phyloP scores from a whole-genome alignment of 2,113 vertebrate genomes.

The Myotis yumanensis region DNA sequence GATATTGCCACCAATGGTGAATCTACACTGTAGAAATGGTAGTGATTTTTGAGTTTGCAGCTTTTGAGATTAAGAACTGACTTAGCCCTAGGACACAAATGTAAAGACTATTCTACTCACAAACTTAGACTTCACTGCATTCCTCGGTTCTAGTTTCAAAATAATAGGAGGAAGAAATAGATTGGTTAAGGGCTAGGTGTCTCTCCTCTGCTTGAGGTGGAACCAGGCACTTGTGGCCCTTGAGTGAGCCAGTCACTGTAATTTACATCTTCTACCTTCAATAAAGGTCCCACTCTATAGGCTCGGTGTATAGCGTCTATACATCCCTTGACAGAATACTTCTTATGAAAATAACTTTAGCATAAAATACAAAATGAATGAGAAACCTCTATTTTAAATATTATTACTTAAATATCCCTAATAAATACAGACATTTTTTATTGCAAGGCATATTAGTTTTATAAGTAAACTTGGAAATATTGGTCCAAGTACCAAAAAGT shows the following conservation, averaged over 20 bases:
- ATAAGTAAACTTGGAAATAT: not conserved
- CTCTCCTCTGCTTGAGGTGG: not conserved
- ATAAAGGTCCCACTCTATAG: rapidly evolving
- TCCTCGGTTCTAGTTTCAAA: not conserved
- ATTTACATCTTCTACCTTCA: not conserved
- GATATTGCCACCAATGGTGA: not conserved
- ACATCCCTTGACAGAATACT: not conserved
- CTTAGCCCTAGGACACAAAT: not conserved
- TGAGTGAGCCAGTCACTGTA: not conserved
- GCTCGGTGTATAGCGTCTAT: not conserved
- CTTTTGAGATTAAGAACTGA: not conserved
- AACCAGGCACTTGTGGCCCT: not conserved
- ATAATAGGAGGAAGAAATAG: not conserved
- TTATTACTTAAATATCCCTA: not conserved
- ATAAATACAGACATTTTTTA: not conserved
- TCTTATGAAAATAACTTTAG: not conserved
- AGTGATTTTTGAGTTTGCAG: not conserved
- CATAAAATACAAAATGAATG: not conserved
- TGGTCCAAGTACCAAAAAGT: not conserved
- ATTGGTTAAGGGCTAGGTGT: not conserved
- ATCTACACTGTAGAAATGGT: not conserved
- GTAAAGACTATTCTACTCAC: not conserved
- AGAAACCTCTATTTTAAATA: not conserved
- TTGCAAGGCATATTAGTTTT: not conserved
- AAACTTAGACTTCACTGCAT: not conserved